Percentiles rank a stretch among this genome's conserved stretches.
phyloP scores from a whole-genome alignment of 1,140 invertebrate genomes.

The Apis dorsata region DNA sequence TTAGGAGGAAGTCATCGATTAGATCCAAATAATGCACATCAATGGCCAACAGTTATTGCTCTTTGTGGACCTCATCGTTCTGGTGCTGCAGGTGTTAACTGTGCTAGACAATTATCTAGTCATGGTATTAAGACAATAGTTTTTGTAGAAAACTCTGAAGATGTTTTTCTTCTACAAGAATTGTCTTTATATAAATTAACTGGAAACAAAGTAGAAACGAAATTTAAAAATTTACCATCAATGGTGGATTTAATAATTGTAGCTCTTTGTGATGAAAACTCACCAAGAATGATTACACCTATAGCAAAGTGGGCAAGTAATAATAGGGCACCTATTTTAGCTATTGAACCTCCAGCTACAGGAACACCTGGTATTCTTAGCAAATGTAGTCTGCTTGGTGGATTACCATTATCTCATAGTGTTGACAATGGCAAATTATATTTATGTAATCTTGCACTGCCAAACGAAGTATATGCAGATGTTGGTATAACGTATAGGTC shows the following conservation, averaged over 20 bases:
- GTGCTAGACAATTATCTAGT: conserved; percentile 89
- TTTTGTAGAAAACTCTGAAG: conserved; percentile 82
- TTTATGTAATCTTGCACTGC: conserved; percentile 92
- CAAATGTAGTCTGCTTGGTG: conserved; percentile 88
- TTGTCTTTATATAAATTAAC: conserved; percentile 84
- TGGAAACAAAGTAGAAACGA: conserved; percentile 80
- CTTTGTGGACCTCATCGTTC: conserved; percentile 86
- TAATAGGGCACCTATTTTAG: conserved; percentile 88
- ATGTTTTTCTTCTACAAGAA: conserved; percentile 81
- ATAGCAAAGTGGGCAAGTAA: conserved; percentile 85
- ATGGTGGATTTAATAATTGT: conserved; percentile 86
- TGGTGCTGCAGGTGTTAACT: conserved; percentile 88
- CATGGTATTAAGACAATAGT: conserved; percentile 89
- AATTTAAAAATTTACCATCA: conserved; percentile 82
- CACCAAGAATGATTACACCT: conserved; percentile 74
- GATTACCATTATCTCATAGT: conserved; percentile 87
- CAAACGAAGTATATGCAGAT: conserved; percentile 87
- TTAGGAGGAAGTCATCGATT: conserved; percentile 87
- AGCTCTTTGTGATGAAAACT: conserved; percentile 82
- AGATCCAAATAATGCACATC: conserved; percentile 90
- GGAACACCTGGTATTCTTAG: conserved; percentile 84
- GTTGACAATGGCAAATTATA: conserved; percentile 89
- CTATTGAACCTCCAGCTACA: conserved; percentile 88
- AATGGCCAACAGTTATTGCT: conserved; percentile 88
- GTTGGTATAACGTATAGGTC: conserved; percentile 90